phyloP scores from a whole-genome alignment of 2,113 vertebrate genomes.

The Halichoerus grypus region DNA sequence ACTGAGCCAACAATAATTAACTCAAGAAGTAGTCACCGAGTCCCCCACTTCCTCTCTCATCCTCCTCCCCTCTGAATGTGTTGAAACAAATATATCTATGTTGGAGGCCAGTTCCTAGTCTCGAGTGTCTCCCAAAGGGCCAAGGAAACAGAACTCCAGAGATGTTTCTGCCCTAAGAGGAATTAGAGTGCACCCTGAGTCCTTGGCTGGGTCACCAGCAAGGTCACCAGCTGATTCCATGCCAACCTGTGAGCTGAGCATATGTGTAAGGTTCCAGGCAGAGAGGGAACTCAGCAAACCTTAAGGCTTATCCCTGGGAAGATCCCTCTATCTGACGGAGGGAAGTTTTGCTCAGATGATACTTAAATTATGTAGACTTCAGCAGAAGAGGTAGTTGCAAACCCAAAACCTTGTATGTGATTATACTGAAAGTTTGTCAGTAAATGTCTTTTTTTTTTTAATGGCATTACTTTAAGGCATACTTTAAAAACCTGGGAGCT shows the following conservation, averaged over 20 bases:
- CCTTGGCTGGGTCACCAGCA: not conserved
- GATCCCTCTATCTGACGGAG: not conserved
- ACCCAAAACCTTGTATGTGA: not conserved
- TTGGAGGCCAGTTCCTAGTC: not conserved
- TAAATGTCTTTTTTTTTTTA: not conserved
- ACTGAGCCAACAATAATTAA: slow-evolving; percentile 17
- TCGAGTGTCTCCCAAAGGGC: not conserved
- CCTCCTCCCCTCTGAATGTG: not conserved
- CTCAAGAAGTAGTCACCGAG: not conserved
- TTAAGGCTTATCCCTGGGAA: not conserved
- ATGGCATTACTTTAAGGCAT: not conserved
- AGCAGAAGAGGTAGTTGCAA: not conserved
- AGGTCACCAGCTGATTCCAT: not conserved
- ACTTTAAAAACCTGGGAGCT: slow-evolving; percentile 46
- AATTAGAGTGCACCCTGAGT: not conserved
- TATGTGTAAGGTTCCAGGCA: not conserved
- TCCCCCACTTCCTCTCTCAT: not conserved
- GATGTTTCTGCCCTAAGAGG: not conserved
- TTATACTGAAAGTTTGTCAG: not conserved
- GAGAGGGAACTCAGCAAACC: not conserved
- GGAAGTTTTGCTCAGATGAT: not conserved
- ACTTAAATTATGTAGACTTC: not conserved
- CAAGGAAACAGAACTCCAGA: not conserved
- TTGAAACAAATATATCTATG: slow-evolving; percentile 9
- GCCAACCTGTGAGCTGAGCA: not conserved